phyloP scores from a whole-genome alignment of 1,140 invertebrate genomes.

The Panagrolaimus sp. region DNA sequence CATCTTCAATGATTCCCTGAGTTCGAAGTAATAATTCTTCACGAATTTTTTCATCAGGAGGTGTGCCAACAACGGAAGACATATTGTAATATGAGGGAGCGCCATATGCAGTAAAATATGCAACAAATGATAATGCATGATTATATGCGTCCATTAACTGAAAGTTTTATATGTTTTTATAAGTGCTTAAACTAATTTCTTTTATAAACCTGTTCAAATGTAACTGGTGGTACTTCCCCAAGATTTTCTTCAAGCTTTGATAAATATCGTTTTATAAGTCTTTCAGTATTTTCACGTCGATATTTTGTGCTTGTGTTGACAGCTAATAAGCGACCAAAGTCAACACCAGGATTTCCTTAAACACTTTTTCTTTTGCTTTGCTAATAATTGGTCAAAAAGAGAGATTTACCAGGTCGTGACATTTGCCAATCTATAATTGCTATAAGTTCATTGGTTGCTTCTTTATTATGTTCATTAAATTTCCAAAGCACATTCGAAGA shows the following conservation, averaged over 20 bases:
- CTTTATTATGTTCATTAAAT: slow-evolving; percentile 26
- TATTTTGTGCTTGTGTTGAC: slow-evolving; percentile 38
- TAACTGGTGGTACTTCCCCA: slow-evolving; percentile 27
- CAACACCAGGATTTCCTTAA: slow-evolving; percentile 37
- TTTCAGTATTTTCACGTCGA: slow-evolving; percentile 32
- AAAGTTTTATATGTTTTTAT: slow-evolving; percentile 13
- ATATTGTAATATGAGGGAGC: slow-evolving; percentile 39
- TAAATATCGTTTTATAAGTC: slow-evolving; percentile 26
- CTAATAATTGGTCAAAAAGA: slow-evolving; percentile 1
- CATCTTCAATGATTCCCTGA: slow-evolving; percentile 32
- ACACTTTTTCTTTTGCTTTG: not conserved
- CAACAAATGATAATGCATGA: slow-evolving; percentile 7
- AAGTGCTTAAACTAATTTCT: not conserved
- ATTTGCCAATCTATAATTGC: slow-evolving; percentile 46
- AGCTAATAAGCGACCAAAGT: slow-evolving; percentile 30
- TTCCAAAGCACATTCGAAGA: slow-evolving; percentile 40
- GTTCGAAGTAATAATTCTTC: slow-evolving; percentile 29
- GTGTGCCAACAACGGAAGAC: slow-evolving; percentile 32
- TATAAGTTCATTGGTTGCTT: slow-evolving; percentile 27
- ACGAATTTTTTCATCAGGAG: slow-evolving; percentile 16
- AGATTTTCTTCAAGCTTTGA: slow-evolving; percentile 27
- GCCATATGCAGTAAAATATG: slow-evolving; percentile 25
- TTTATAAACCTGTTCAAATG: slow-evolving; percentile 21
- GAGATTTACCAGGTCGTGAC: slow-evolving; percentile 22
- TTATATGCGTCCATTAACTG: slow-evolving; percentile 28